Percentiles rank a stretch among this genome's conserved stretches.
These are phyloP conservation scores for Coregonus suidteri DNA, from an alignment of 2,797 vertebrate genomes.

Conservation along the genomic window DNA sequence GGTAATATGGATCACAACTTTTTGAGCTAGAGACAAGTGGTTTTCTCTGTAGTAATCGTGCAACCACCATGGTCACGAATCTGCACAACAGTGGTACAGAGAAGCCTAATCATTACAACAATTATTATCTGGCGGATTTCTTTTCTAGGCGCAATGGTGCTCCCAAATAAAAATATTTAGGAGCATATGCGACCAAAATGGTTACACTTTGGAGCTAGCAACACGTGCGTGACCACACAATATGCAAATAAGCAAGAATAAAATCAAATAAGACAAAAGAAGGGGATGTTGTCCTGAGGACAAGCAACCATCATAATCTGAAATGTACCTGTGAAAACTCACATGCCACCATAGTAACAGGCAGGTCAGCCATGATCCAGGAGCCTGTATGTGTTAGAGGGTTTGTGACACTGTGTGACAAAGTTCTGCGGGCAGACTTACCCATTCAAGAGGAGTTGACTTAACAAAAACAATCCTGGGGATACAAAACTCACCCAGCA, in stretches of 20 bases:
- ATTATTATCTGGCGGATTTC: too few species aligned
- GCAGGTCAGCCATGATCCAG: constrained; percentile 31
- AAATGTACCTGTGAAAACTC: constrained; percentile 30
- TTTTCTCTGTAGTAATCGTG: too few species aligned
- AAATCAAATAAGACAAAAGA: not conserved
- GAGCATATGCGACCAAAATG: too few species aligned
- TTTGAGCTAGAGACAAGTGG: too few species aligned
- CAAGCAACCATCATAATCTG: constrained; percentile 16
- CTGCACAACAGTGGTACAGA: too few species aligned
- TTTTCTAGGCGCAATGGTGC: too few species aligned
- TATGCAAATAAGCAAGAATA: not conserved
- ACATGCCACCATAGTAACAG: constrained; percentile 1
- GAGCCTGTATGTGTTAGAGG: constrained; percentile 22
- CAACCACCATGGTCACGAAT: too few species aligned
- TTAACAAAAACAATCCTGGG: not conserved
- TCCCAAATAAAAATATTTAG: too few species aligned
- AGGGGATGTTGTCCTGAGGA: constrained; percentile 15
- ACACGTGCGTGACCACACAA: not conserved
- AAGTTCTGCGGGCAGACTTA: constrained; percentile 9
- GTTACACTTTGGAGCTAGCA: too few species aligned
- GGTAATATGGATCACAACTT: too few species aligned
- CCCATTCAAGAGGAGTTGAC: constrained; percentile 15
- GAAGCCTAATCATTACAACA: too few species aligned
- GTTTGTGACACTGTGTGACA: constrained; percentile 28
- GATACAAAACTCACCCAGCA: constrained; percentile 8